These are phyloP conservation scores for Cryptocheilus praepositus DNA, from an alignment of 2,888 invertebrate species.

Conservation along the genomic window DNA sequence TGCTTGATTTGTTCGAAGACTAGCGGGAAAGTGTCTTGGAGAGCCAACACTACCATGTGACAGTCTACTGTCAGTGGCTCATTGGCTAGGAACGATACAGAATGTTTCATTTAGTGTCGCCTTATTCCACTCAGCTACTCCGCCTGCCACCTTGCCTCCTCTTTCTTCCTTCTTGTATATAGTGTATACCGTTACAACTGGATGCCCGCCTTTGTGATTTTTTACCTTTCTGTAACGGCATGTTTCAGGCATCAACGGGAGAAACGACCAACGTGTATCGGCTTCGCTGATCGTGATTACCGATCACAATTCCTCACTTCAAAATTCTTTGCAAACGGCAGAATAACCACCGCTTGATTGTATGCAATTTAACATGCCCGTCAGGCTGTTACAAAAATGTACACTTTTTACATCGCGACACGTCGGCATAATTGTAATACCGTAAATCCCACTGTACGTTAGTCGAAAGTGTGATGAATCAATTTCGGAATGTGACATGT, in stretches of 20 bases:
- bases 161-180: slow-evolving; percentile 21
- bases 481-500: neutral
- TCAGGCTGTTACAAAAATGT: too few relatives aligned
- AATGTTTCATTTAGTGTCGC: slow-evolving; percentile 47
- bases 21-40: too few relatives aligned
- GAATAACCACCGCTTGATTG: too few relatives aligned
- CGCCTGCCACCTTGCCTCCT: slow-evolving; percentile 11
- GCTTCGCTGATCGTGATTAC: slow-evolving; percentile 34
- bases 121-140: slow-evolving; percentile 11
- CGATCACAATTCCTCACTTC: slow-evolving; percentile 18
- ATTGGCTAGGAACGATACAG: slow-evolving; percentile 47
- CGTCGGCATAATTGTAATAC: too few relatives aligned
- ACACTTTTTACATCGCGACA: too few relatives aligned
- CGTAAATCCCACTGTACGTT: neutral
- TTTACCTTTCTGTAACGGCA: slow-evolving; percentile 49
- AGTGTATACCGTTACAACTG: slow-evolving; percentile 53
- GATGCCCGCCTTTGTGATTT: slow-evolving; percentile 48
- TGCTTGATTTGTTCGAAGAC: too few relatives aligned
- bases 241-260: slow-evolving; percentile 21
- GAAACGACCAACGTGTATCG: slow-evolving; percentile 9
- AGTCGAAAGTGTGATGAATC: neutral
- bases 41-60: too few relatives aligned
- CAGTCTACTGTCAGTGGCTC: slow-evolving; percentile 25
- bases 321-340: neutral
- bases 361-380: too few relatives aligned